Evolutionary conservation across 2,888 invertebrate species (phyloP).

Genomic region (Melanostoma scalare): DNA sequence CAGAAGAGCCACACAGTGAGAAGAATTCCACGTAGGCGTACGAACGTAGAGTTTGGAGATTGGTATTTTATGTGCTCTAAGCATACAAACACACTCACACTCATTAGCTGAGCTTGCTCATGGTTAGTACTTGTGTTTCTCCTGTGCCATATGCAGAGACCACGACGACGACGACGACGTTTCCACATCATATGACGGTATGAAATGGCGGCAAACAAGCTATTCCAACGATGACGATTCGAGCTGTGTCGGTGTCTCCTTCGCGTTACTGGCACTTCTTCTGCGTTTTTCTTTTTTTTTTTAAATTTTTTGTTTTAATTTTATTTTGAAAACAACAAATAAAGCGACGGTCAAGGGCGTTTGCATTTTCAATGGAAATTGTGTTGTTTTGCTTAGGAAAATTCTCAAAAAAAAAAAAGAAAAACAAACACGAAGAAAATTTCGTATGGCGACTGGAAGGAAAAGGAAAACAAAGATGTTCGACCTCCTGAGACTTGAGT

Average conservation of each 20-base stretch:
- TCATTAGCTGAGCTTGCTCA: not conserved
- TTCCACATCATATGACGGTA: constrained; percentile 49
- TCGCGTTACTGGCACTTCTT: not conserved
- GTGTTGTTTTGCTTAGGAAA: constrained; percentile 55
- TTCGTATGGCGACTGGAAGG: constrained; percentile 32
- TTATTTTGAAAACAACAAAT: constrained; percentile 59
- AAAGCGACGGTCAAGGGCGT: constrained; percentile 72
- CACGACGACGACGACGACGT: not conserved
- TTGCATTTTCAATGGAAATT: constrained; percentile 68
- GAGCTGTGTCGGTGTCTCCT: constrained; percentile 34
- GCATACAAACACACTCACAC: constrained; percentile 20
- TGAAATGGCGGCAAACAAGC: constrained; percentile 69
- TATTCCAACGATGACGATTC: constrained; percentile 52
- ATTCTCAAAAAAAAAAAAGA: constrained; percentile 49
- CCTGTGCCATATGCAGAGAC: not conserved
- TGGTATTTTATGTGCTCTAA: constrained; percentile 35
- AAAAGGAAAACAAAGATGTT: constrained; percentile 34
- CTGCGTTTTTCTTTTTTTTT: not conserved
- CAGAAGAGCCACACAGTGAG: constrained; percentile 19
- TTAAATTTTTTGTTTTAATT: constrained; percentile 25
- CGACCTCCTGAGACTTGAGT: not conserved
- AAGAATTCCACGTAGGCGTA: constrained; percentile 45
- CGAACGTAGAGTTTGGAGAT: constrained; percentile 28
- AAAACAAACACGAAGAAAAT: constrained; percentile 33
- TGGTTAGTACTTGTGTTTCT: constrained; percentile 1